Conservation (phyloP, 2,113 vertebrate genomes). For the Gnathonemus longibarbis region DNA sequence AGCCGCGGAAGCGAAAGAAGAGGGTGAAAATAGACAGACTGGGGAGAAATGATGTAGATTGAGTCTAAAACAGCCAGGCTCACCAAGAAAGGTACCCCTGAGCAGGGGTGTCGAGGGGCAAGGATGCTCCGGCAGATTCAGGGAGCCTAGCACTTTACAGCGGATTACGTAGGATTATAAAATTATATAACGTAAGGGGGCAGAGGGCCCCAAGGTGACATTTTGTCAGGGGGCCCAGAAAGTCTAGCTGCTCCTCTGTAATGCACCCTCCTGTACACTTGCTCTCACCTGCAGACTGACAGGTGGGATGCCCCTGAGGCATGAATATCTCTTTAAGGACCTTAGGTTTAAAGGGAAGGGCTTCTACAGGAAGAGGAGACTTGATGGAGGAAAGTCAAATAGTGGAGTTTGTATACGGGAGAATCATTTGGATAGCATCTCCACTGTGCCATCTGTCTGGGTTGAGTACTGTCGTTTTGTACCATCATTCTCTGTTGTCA, state of each 20-base stretch:
- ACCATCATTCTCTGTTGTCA: background rate
- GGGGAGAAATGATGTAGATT: background rate
- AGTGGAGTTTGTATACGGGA: background rate
- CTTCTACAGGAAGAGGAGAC: background rate
- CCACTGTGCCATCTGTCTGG: background rate
- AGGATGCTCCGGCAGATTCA: background rate
- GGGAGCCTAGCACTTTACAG: background rate
- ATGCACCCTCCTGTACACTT: background rate
- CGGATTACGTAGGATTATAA: background rate
- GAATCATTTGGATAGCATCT: background rate
- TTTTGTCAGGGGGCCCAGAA: background rate
- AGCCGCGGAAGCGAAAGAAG: conserved; percentile 8
- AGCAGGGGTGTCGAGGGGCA: background rate
- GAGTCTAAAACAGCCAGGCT: background rate
- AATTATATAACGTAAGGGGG: background rate
- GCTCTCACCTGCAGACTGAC: background rate
- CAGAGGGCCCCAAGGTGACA: background rate
- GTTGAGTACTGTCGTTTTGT: background rate
- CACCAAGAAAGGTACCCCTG: background rate
- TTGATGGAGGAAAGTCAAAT: background rate
- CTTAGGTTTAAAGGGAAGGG: background rate
- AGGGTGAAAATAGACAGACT: background rate
- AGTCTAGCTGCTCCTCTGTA: background rate
- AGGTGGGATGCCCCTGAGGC: background rate
- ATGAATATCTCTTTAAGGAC: background rate